A percentile compares a stretch with the other conserved stretches of the same genome.
phyloP scores from a whole-genome alignment of 2,888 invertebrate genomes.

The Steinernema carpocapsae region DNA sequence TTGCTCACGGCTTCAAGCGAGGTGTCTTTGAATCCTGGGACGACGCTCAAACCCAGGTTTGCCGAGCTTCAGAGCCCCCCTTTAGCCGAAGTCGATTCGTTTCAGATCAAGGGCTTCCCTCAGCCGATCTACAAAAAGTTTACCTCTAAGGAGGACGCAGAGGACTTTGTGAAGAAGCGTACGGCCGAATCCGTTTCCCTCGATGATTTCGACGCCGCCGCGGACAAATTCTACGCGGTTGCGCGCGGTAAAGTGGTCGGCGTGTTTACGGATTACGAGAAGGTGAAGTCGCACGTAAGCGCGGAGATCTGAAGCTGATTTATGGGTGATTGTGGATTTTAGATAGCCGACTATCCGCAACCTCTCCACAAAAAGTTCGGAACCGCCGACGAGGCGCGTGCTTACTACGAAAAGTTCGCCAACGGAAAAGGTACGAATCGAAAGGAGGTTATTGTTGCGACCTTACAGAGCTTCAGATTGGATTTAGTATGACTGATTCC shows the following conservation, averaged over 20 bases:
- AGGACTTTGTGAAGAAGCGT: slow-evolving; percentile 50
- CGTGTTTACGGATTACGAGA: slow-evolving; percentile 53
- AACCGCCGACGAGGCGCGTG: slow-evolving; percentile 51
- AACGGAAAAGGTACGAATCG: slow-evolving; percentile 51
- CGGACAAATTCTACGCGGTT: slow-evolving; percentile 54
- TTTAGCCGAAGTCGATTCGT: neutral
- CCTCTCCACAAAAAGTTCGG: slow-evolving; percentile 57
- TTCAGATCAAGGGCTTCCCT: slow-evolving; percentile 55
- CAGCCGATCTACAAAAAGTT: slow-evolving; percentile 61
- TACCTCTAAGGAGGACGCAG: slow-evolving; percentile 52
- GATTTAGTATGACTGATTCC: slow-evolving; percentile 18
- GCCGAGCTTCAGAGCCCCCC: neutral
- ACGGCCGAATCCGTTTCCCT: slow-evolving; percentile 44
- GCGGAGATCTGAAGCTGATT: neutral
- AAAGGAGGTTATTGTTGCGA: too few relatives aligned
- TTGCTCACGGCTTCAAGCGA: slow-evolving; percentile 53
- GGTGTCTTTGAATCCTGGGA: slow-evolving; percentile 45
- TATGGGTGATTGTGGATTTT: slow-evolving; percentile 25
- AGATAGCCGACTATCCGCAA: slow-evolving; percentile 57
- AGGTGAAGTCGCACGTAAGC: slow-evolving; percentile 53
- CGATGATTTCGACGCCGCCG: slow-evolving; percentile 40
- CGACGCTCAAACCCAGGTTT: slow-evolving; percentile 41
- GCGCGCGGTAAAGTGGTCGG: slow-evolving; percentile 57
- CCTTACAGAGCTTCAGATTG: neutral
- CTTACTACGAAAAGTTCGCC: slow-evolving; percentile 51